A percentile compares a stretch with the other conserved stretches of the same genome.
These are phyloP conservation scores for Hapalemur alaotrensis DNA, from an alignment of 2,797 vertebrate genomes.

Conservation along the genomic window DNA sequence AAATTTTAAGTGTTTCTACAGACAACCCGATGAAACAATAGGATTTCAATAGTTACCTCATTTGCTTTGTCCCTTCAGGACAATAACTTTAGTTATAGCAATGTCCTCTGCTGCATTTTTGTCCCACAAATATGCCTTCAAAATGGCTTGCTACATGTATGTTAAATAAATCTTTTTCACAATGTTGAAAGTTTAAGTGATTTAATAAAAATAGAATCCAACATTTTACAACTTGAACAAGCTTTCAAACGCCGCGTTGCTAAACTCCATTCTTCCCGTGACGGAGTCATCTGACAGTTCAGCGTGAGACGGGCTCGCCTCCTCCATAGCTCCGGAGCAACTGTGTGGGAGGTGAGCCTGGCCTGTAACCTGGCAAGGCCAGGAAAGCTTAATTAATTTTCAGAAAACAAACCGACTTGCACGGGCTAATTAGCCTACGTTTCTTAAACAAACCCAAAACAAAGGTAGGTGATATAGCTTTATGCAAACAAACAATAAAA, in stretches of 20 bases:
- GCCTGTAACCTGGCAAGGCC: conserved; percentile 47
- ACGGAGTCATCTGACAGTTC: conserved; percentile 58
- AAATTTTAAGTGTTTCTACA: conserved; percentile 26
- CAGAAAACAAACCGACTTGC: conserved; percentile 60
- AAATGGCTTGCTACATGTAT: conserved; percentile 62
- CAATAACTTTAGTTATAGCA: conserved; percentile 56
- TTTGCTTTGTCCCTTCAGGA: conserved; percentile 65
- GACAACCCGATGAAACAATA: conserved; percentile 40
- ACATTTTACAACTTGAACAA: conserved; percentile 72
- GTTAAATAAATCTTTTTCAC: conserved; percentile 64
- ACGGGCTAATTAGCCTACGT: conserved; percentile 59
- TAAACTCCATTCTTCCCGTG: conserved; percentile 14
- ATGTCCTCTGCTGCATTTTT: conserved; percentile 66
- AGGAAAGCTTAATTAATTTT: conserved; percentile 74
- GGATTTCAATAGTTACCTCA: conserved; percentile 4
- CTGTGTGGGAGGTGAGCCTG: conserved; percentile 58
- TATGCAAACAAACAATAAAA: conserved; percentile 65
- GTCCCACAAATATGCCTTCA: conserved; percentile 59
- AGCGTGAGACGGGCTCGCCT: conserved; percentile 64
- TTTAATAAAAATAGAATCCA: conserved; percentile 75
- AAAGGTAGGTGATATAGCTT: conserved; percentile 53
- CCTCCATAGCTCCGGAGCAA: conserved; percentile 48
- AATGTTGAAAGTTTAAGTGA: conserved; percentile 71
- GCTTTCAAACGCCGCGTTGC: conserved; percentile 63
- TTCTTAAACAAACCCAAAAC: conserved; percentile 72